Base-by-base conservation (phyloP, 2,113 vertebrate genomes). In the Ondatra zibethicus region DNA sequence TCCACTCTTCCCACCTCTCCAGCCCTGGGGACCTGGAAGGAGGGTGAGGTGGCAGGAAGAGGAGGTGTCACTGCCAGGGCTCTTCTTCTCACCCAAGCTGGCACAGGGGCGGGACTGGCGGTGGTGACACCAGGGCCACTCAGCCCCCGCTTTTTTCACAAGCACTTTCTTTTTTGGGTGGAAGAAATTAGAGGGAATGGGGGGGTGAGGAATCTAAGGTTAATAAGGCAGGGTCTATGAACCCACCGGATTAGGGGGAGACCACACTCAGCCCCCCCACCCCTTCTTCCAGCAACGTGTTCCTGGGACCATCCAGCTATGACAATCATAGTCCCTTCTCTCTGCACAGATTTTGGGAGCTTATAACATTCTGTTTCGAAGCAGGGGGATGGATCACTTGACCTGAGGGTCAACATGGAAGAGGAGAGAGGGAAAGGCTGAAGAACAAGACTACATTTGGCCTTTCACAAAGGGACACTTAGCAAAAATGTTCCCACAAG, bases 11-110 rank as follows among this genome's bases (percentile, higher is more conserved):
- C 78, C 55, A 86, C 94, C 50, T 94, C 81, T 96, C 85, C 68
- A 95, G 81, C 68, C 86, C 73, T 45, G 63, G 50, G 58, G 88
- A 82, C 86, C 58, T 73, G 96, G 94, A 92, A 97, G 88, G 58
- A 29, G 55, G 68, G 73, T 63, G 96, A 97, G 86, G 96, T 72
- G 73, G 92, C 85, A 97, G 94, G 75, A 96, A 96, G 94, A 97
- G 95, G 85, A 97, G 95, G 96, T 98, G 95, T 95, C 68, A 77
- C 65, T 63, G 89, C 84, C 68, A 93, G 92, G 93, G 96, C 12
- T 97, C 94, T 94, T 96, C 91, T 97, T 98, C 98, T 98, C 98
- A 98, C 98, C 96, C 96, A 95, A 97, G 97, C 96, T 96, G 96
- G 96, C 92, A 92, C 91, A 97, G 95, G 88, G 98, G 97, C 42